Evolutionary conservation across 1,140 invertebrate species (phyloP), one percentile per base, ranked within the genome.

Genomic region (Diorhabda sublineata): DNA sequence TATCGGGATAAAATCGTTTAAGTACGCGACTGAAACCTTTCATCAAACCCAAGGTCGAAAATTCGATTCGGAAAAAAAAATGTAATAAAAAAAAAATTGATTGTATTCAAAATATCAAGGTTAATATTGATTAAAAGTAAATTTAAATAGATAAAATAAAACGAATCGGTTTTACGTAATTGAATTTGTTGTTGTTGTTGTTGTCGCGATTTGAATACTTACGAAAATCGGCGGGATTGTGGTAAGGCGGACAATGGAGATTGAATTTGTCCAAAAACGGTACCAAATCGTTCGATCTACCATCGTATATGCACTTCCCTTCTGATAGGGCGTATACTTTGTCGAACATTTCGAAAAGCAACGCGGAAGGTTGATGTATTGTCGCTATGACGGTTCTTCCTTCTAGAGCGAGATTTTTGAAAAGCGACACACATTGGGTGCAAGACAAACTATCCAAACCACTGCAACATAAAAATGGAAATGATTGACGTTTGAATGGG

Each of bases 331-430:
- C 90, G 79, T 98, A 98, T 1, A 98, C 83, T 75, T 93, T 89
- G 80, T 98, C 96, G 79, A 98, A 98, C 88, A 95, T 97, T 81
- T 98, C 95, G 77, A 98, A 97, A 5, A 98, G 85, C 74, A 96
- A 85, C 3, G 96, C 96, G 75, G 92, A 96, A 0, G 97, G 97
- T 79, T 98, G 97, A 82, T 99, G 97, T 74, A 99, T 98, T 3
- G 96, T 98, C 76, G 95, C 96, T 61, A 98, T 90, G 45, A 99
- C 90, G 0, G 95, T 97, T 52, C 95, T 85, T 2, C 94, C 95
- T 76, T 95, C 94, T 64, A 88, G 81, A 0, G 96, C 94, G 60
- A 98, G 80, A 67, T 89, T 87, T 81, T 95, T 90, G 41, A 95
- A 82, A 42, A 95, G 79, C 57, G 88, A 87, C 67, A 98, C 88